Percentiles rank a stretch among this genome's conserved stretches.
Conservation (phyloP, 2,888 invertebrate species). For the Trissolcus brochymenae region DNA sequence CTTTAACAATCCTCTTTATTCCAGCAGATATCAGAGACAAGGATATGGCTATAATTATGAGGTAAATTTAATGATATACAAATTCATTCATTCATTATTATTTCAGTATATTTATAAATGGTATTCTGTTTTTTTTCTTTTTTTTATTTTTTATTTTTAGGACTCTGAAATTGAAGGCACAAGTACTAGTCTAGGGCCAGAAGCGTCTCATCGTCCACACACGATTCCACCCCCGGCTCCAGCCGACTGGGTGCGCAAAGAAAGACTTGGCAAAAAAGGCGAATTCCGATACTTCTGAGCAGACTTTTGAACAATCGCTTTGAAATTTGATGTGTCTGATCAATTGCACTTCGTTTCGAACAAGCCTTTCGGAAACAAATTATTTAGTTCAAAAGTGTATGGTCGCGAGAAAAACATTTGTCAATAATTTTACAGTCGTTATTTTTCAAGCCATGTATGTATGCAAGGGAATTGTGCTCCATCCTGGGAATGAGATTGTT, state of each 20-base stretch:
- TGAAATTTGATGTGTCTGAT: no score
- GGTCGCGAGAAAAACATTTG: no score
- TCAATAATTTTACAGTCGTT: no score
- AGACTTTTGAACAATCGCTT: background rate
- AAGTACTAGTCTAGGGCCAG: conserved; percentile 76
- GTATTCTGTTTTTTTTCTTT: no score
- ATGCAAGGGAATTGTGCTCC: conserved; percentile 1
- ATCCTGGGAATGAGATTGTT: background rate
- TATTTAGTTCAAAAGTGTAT: no score
- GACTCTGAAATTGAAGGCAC: conserved; percentile 74
- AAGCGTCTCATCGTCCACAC: conserved; percentile 73
- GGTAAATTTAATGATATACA: conserved; percentile 62
- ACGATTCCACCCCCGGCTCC: conserved; percentile 80
- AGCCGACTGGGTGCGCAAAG: conserved; percentile 91
- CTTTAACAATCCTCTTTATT: conserved; percentile 86
- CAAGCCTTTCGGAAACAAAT: no score
- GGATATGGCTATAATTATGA: conserved; percentile 74
- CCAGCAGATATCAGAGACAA: conserved; percentile 76
- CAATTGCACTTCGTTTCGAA: no score
- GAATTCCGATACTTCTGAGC: conserved; percentile 94
- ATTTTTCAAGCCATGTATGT: conserved; percentile 2
- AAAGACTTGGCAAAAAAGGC: conserved; percentile 94
- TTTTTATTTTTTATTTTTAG: no score
- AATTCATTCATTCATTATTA: background rate
- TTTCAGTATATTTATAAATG: background rate